phyloP scores from a whole-genome alignment of 1,140 invertebrate genomes.

The Helicoverpa zea region DNA sequence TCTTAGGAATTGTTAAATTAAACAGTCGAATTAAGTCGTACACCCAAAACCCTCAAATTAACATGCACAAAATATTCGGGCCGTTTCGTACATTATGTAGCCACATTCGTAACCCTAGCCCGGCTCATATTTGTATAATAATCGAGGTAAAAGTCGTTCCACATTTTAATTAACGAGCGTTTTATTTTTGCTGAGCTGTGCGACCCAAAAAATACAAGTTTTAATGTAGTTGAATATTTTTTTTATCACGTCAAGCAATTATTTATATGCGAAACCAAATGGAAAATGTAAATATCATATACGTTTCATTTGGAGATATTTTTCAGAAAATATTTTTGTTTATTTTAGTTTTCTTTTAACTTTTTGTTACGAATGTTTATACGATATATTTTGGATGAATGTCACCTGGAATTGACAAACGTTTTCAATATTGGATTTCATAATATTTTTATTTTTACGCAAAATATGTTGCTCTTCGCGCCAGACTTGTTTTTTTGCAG shows the following conservation, averaged over 20 bases:
- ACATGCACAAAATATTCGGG: neutral
- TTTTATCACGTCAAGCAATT: constrained; percentile 10
- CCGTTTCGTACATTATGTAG: neutral
- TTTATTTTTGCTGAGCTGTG: constrained; percentile 49
- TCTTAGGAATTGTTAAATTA: no score
- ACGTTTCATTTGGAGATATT: constrained; percentile 1
- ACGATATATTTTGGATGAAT: neutral
- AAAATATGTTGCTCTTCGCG: neutral
- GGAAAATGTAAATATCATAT: constrained; percentile 10
- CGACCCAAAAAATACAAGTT: constrained; percentile 18
- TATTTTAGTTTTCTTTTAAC: neutral
- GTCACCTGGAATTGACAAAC: neutral
- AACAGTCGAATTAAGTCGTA: no score
- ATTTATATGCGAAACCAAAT: constrained; percentile 19
- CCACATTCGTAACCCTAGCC: constrained; percentile 12
- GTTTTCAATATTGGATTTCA: neutral
- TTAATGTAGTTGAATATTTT: constrained; percentile 21
- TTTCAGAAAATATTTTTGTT: constrained; percentile 9
- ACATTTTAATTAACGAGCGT: constrained; percentile 54
- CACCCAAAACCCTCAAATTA: no score
- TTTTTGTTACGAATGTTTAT: neutral
- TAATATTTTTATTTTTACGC: neutral
- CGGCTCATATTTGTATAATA: constrained; percentile 52
- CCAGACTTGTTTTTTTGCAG: no score
- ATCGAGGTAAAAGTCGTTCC: constrained; percentile 52